Base-by-base conservation (phyloP, 2,797 vertebrate species). In the Esox masquinongy region DNA sequence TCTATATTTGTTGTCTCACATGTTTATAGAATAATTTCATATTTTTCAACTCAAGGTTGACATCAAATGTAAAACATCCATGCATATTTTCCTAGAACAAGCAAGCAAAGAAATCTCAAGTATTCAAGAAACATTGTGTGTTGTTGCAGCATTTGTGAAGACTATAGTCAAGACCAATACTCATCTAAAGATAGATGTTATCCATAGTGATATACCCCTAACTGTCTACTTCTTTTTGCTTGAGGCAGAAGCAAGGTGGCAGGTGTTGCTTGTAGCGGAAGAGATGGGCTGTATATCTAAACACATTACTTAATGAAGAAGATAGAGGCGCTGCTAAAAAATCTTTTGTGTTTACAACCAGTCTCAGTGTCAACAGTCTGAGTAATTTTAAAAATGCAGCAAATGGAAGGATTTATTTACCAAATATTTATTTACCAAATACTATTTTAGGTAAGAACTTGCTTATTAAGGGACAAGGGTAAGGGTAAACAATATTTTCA, bases 191-290 rank as follows among this genome's bases (percentile, higher is more conserved):
- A 83, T 61, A 66, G 76, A 59, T 78, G 79, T 72, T 71, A 82
- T 80, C 36, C 67, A 75, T 50, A 24, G 71, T 67, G 56, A 85
- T 82, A 80, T 83, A 76, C 78, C 70, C 76, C 73, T 69, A 82
- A 79, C 74, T 91, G 84, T 88, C 83, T 74, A 77, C 76, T 87
- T 82, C 64, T 81, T 72, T 88, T 88, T 80, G 29, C n/a, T 22
- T 79, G 73, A 76, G 22, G 70, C 24, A 34, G 70, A 69, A 78
- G 77, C 76, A 82, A 85, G 82, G 85, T 84, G 81, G 83, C 91
- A 92, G 91, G 91, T 93, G 89, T 81, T 88, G 77, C 79, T 79
- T 66, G 78, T 69, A 83, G 80, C 75, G 19, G 77, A 82, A 53
- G 64, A 78, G 43, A 78, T 72, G 19, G 50, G 51, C 36, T 17